Percentiles rank a stretch among this genome's conserved stretches.
These are phyloP conservation scores for Pterophyllum scalare DNA, from an alignment of 2,113 vertebrate species.

Conservation along the genomic window DNA sequence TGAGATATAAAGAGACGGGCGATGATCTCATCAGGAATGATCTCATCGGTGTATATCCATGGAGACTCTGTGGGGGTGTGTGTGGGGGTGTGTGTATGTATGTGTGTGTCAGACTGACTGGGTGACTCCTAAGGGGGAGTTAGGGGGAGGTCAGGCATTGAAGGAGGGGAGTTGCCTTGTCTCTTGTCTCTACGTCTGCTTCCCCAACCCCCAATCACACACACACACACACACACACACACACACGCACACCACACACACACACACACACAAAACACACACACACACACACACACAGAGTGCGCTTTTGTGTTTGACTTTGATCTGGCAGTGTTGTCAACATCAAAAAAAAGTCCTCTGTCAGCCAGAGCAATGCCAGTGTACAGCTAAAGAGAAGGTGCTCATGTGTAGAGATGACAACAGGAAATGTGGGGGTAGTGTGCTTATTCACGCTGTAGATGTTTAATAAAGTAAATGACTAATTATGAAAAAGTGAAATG, in stretches of 20 bases:
- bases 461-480: conserved; percentile 15
- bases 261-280: conserved; percentile 14
- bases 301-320: conserved; percentile 64
- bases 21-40: conserved; percentile 72
- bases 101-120: background rate
- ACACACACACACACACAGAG: conserved; percentile 1
- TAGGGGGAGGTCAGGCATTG: conserved; percentile 11
- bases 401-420: conserved; percentile 22
- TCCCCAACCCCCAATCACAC: background rate
- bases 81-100: too few relatives aligned
- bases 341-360: conserved; percentile 64
- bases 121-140: conserved; percentile 39
- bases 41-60: conserved; percentile 50
- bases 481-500: background rate
- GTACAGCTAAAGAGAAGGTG: conserved; percentile 27
- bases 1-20: background rate
- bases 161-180: conserved; percentile 26
- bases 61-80: conserved; percentile 23
- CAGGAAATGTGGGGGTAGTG: background rate
- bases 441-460: background rate
- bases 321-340: conserved; percentile 60
- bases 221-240: background rate
- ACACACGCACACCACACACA: background rate
- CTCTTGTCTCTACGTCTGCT: conserved; percentile 22
- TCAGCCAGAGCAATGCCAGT: conserved; percentile 39